phyloP scores from a whole-genome alignment of 1,140 invertebrate species.

The Lanistes nyassanus region DNA sequence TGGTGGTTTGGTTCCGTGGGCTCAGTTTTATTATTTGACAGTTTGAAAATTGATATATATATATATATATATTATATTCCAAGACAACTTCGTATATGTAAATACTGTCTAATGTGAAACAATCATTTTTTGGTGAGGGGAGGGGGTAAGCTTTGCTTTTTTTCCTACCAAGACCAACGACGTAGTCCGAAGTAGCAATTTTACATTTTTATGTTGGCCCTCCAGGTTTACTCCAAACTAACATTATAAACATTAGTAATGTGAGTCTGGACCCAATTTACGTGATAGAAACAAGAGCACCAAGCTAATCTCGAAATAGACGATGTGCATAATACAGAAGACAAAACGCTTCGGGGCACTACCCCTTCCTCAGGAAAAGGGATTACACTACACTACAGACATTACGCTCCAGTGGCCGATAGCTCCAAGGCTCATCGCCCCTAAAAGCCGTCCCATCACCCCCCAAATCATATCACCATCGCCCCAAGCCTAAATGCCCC shows the following conservation, averaged over 20 bases:
- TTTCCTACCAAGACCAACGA: background rate
- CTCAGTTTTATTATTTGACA: background rate
- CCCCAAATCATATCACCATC: too few species aligned
- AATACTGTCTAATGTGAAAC: background rate
- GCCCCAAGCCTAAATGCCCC: too few species aligned
- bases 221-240: background rate
- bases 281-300: too few species aligned
- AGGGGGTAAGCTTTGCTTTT: background rate
- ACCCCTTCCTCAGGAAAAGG: too few species aligned
- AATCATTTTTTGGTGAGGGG: background rate
- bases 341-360: too few species aligned
- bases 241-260: background rate
- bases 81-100: background rate
- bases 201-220: background rate
- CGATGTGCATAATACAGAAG: too few species aligned
- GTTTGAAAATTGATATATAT: background rate
- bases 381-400: too few species aligned
- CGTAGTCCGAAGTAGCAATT: background rate
- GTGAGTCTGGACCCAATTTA: too few species aligned
- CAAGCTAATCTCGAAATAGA: too few species aligned
- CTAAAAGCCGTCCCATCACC: too few species aligned
- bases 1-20: background rate
- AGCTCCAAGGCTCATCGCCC: too few species aligned
- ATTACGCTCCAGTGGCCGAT: too few species aligned
- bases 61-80: background rate